These are phyloP conservation scores for Vannuccia rotundouncinata DNA, from an alignment of 2,888 invertebrate genomes.

Conservation along the genomic window DNA sequence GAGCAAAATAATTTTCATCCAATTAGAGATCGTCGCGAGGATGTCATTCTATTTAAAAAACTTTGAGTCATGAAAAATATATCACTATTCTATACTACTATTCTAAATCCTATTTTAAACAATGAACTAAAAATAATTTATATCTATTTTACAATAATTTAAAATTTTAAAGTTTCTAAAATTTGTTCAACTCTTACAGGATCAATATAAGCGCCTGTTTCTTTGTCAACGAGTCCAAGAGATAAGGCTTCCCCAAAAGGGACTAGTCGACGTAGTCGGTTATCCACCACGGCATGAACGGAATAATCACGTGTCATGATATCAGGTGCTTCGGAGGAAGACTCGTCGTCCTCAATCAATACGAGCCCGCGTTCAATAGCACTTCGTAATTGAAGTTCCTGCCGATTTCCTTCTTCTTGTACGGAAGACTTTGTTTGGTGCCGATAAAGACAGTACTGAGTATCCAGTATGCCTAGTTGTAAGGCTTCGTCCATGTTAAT, in stretches of 20 bases:
- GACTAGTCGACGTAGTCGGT: neutral
- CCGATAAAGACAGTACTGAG: neutral
- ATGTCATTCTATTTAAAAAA: too few relatives aligned
- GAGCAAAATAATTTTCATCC: too few relatives aligned
- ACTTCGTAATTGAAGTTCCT: neutral
- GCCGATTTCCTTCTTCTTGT: neutral
- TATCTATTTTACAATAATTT: too few relatives aligned
- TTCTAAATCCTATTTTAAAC: too few relatives aligned
- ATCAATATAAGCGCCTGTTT: slow-evolving; percentile 12
- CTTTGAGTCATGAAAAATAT: too few relatives aligned
- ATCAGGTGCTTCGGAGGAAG: neutral
- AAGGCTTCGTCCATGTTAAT: neutral
- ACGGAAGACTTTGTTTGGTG: neutral
- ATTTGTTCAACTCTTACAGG: too few relatives aligned
- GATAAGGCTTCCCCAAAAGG: neutral
- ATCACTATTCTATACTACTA: too few relatives aligned
- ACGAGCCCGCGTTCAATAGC: neutral
- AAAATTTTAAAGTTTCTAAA: too few relatives aligned
- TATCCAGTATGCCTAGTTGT: neutral
- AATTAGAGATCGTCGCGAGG: too few relatives aligned
- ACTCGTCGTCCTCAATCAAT: neutral
- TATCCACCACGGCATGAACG: neutral
- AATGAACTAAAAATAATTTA: too few relatives aligned
- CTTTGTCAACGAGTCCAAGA: neutral
- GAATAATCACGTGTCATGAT: neutral